Conservation (phyloP, 2,113 vertebrate genomes). For the Gallinago jamesoni region DNA sequence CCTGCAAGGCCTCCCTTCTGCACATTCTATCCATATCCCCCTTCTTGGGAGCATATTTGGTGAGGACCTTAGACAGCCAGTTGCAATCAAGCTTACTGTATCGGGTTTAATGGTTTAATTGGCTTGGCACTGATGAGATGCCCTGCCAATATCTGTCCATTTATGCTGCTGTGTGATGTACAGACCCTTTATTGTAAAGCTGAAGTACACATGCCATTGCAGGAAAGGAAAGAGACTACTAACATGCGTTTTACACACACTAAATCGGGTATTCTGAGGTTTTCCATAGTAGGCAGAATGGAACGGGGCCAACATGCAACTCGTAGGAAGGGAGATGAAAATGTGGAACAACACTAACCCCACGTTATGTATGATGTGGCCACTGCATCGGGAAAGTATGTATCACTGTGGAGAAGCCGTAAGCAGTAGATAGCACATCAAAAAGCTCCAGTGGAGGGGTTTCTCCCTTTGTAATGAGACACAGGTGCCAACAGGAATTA, state of each 20-base stretch:
- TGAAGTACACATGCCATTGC: background rate
- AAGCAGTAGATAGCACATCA: background rate
- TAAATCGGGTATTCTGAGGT: background rate
- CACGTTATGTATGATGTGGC: background rate
- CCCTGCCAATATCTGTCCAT: background rate
- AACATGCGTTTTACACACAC: background rate
- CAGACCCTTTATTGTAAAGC: background rate
- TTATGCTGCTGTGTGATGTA: background rate
- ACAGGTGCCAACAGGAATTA: conserved; percentile 14
- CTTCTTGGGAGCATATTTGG: conserved; percentile 1
- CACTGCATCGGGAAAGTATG: background rate
- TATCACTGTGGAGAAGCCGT: background rate
- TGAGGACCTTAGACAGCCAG: conserved; percentile 10
- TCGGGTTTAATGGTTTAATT: conserved; percentile 23
- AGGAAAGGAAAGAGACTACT: background rate
- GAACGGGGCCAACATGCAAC: accelerated
- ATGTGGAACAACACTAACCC: background rate
- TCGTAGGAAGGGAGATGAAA: background rate
- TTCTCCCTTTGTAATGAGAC: background rate
- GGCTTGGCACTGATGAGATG: background rate
- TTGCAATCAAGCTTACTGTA: conserved; percentile 14
- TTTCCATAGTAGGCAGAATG: background rate
- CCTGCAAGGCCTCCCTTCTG: conserved; percentile 56
- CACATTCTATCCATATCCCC: background rate
- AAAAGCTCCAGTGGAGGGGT: background rate